Base-by-base conservation (phyloP, 2,113 vertebrate species). In the human region DNA sequence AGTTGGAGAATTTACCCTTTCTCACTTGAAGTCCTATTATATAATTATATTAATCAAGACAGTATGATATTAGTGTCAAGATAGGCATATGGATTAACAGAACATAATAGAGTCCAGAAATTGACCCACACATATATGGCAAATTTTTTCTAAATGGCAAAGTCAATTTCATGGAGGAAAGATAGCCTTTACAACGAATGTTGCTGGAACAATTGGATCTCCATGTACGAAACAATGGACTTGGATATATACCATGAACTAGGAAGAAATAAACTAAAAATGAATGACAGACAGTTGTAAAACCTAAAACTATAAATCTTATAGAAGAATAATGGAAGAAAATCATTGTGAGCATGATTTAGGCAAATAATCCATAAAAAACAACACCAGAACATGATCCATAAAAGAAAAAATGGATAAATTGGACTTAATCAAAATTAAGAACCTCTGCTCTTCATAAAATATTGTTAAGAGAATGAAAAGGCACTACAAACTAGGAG, bases 1-100 rank as follows among this genome's bases (percentile, higher is more conserved):
- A 64, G 20, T 83, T 90, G 52, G 48, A 90, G 25, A 66, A 61
- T 22, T 93, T 83, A 43, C 22, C 7, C n/a, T 45, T 81, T 18
- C 8, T 90, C 35, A 79, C 23, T 76, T 12, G 43, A 73, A 78
- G 43, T 73, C 82, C 79, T 75, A 48, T 59, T 93, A 43, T 48
- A 61, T 90, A 95, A 40, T 6, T 57, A 72, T 40, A n/a, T 73
- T 78, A 87, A 72, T 82, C 86, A 96, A 83, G 72, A 82, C 84
- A 40, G 68, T 64, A 10, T 38, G 38, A 38, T 16, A 87, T 30
- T 66, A 16, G n/a, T 61, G 25, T 72, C 27, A 97, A 78, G 32
- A 83, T 16, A 90, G n/a, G 76, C 50, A 78, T 70, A 55, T 38
- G n/a, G 64, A 35, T 32, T 66, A 35, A 75, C 70, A 72, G 32